These are phyloP conservation scores for Centruroides sculpturatus DNA, from an alignment of 1,140 invertebrate species.

Conservation along the genomic window DNA sequence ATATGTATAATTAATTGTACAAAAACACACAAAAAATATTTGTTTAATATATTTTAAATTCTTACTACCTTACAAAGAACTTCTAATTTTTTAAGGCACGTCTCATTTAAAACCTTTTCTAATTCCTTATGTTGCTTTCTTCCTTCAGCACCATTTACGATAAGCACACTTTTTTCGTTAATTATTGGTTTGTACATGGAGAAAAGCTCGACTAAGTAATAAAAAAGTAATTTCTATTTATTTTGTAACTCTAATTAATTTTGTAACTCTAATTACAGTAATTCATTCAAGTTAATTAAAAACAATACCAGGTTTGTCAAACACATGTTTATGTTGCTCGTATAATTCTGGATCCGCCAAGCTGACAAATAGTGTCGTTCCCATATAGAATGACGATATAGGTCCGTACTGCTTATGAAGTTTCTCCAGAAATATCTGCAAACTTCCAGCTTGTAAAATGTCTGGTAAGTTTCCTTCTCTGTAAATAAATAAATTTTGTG, in stretches of 20 bases:
- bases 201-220: too few species aligned
- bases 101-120: neutral
- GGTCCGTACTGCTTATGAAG: slow-evolving; percentile 25
- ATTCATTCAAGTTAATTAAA: too few species aligned
- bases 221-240: too few species aligned
- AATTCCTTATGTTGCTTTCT: neutral
- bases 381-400: slow-evolving; percentile 29
- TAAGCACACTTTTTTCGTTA: neutral
- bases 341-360: slow-evolving; percentile 26
- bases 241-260: too few species aligned
- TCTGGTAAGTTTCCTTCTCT: slow-evolving; percentile 30
- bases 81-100: neutral
- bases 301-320: slow-evolving; percentile 25
- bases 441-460: slow-evolving; percentile 26
- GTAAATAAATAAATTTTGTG: neutral
- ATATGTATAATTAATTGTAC: too few species aligned
- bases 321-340: slow-evolving; percentile 23
- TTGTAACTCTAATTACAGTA: too few species aligned
- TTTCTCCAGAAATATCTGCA: slow-evolving; percentile 28
- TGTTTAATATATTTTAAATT: too few species aligned
- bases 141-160: neutral
- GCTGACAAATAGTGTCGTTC: slow-evolving; percentile 24
- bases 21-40: too few species aligned
- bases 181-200: too few species aligned
- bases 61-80: too few species aligned